Evolutionary conservation across 2,888 invertebrate species (phyloP), one percentile per base, ranked within the genome.

Genomic region (Agonopterix arenella): DNA sequence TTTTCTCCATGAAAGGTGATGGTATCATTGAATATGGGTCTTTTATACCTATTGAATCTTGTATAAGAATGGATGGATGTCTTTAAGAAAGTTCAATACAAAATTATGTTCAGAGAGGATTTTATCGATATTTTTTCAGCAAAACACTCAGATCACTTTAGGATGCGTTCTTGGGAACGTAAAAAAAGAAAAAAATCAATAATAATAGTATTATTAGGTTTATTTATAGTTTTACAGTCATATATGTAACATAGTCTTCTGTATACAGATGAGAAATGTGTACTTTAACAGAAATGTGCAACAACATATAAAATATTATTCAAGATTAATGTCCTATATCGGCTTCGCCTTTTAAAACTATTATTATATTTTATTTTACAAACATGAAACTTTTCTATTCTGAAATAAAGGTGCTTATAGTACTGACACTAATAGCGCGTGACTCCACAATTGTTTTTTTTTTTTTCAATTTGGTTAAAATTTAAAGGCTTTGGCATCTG

Each of bases 241-340:
- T 70, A 63, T 71, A 71, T 70, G 62, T 71, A 76, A 73, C 69
- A 74, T 76, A 78, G 65, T 76, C 68, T 72, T 68, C 66, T 70
- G 68, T 73, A 73, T 75, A 75, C 74, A 76, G 71, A 73, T 70
- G 60, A 76, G 65, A 70, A 61, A 68, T 62, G 70, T 73, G 70
- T 74, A 60, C 64, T 64, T 69, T 68, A 74, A 78, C 73, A 68
- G 68, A 78, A 77, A 66, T 60, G 78, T 79, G 76, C 77, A 76
- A 76, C 70, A 76, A 80, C 74, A 70, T 75, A 73, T 73, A 68
- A 73, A 56, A 69, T 68, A 66, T 28, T 66, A 59, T 70, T 65
- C 64, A 48, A 55, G 53, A 61, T 62, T 60, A 62, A 44, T 28
- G 11, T 11, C 46, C 48, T 49, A 56, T 58, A 60, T 62, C 62